Base-by-base conservation (phyloP, 2,113 vertebrate genomes). In the Pyrgilauda ruficollis region DNA sequence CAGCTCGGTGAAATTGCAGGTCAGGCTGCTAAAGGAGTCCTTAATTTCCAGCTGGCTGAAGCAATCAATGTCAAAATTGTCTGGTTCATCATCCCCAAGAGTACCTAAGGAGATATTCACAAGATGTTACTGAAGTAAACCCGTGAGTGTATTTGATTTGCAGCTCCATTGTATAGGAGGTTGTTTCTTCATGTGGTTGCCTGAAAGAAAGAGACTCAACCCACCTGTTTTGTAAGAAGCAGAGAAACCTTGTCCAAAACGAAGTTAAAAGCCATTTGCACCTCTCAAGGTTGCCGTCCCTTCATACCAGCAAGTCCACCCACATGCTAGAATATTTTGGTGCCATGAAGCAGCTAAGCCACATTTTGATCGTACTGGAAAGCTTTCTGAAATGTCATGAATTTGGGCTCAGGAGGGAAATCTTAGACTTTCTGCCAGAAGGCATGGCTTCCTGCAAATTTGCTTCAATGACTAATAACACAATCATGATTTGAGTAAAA, bases 11-110 rank as follows among this genome's bases (percentile, higher is more conserved):
- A 98, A 96, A 61, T 87, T 86, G 90, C 98, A 98, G 37, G 92
- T 97, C 74, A 98, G 77, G 19, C 91, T 91, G 87, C 98, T 96
- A 11, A 95, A 79, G 33, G 47, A 56, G 26, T 94, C 79, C 11
- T 69, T 30, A 46, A 97, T 91, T 55, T 93, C 95, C 76, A 98
- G 46, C 83, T 97, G 98, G 76, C 97, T 97, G 59, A 97, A 96
- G 87, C 98, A 98, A 8, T 96, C 81, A 28, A 98, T 96, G 7
- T 97, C 94, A 53, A 95, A 94, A 64, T 82, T 97, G 4, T 98
- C 98, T 19, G n/a, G 35, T 55, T 98, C 98, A 0, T 97, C 97
- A 23, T 98, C 98, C 37, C 95, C 97, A 3, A 96, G 74, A 27
- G 96, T 96, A 49, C 97, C 97, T 98, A 87, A 39, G 59, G 50